phyloP scores from a whole-genome alignment of 2,113 vertebrate species.

The Girardinichthys multiradiatus region DNA sequence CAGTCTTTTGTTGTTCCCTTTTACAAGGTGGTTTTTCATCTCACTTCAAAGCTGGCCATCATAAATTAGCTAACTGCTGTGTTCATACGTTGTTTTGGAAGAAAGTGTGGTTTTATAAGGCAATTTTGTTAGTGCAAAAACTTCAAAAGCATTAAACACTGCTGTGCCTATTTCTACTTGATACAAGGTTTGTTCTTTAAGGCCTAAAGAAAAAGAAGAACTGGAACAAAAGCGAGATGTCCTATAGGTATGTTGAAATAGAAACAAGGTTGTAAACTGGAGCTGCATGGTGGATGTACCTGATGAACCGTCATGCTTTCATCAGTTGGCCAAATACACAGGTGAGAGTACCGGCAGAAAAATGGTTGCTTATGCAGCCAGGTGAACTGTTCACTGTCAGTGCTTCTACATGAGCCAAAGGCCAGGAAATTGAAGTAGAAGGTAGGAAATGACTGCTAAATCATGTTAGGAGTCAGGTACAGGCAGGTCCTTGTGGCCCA shows the following conservation, averaged over 20 bases:
- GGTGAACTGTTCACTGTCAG: conserved; percentile 68
- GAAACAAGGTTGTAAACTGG: background rate
- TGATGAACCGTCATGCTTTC: conserved; percentile 34
- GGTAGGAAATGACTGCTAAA: conserved; percentile 81
- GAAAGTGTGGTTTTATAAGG: conserved; percentile 37
- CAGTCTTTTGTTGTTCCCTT: conserved; percentile 48
- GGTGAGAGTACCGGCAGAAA: conserved; percentile 38
- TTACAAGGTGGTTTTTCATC: conserved; percentile 53
- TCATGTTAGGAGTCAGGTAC: conserved; percentile 57
- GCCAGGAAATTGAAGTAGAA: conserved; percentile 81
- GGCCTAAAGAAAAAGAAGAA: background rate
- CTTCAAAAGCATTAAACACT: background rate
- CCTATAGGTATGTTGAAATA: background rate
- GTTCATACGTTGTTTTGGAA: conserved; percentile 53
- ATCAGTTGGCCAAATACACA: conserved; percentile 30
- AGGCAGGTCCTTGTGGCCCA: conserved; percentile 71
- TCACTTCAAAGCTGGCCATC: conserved; percentile 18
- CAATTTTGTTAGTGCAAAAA: conserved; percentile 29
- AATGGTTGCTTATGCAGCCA: conserved; percentile 54
- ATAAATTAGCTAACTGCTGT: conserved; percentile 49
- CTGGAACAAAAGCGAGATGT: background rate
- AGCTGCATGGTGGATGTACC: conserved; percentile 24
- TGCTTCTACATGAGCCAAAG: conserved; percentile 48
- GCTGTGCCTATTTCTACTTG: background rate
- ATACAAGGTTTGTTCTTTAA: background rate